These are phyloP conservation scores for Chionis minor DNA, from an alignment of 2,113 vertebrate species.

Conservation along the genomic window DNA sequence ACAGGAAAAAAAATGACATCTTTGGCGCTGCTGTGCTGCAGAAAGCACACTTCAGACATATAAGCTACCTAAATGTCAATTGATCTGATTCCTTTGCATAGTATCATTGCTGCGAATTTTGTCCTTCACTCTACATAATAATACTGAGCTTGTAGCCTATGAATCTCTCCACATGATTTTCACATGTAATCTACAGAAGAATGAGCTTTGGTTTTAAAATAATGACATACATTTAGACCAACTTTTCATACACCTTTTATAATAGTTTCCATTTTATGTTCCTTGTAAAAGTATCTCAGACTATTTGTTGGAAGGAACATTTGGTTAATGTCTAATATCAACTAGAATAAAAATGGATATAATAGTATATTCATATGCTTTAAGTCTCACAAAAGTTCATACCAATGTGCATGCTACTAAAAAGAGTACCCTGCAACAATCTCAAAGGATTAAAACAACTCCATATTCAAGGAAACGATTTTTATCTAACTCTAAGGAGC, in stretches of 20 bases:
- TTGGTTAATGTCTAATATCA: neutral
- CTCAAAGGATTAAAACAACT: neutral
- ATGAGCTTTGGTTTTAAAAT: neutral
- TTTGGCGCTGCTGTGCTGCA: neutral
- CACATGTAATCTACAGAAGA: neutral
- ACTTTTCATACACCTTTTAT: neutral
- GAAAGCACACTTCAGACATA: neutral
- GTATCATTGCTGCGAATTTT: neutral
- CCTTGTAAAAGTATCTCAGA: neutral
- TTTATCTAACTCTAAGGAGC: neutral
- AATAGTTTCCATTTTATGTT: neutral
- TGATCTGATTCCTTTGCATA: neutral
- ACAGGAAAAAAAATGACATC: neutral
- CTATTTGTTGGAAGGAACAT: neutral
- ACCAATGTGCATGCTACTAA: neutral
- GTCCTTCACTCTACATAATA: neutral
- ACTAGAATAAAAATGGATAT: neutral
- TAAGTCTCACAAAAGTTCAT: neutral
- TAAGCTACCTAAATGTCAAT: neutral
- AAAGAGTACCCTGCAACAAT: neutral
- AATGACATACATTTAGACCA: neutral
- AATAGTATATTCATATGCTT: neutral
- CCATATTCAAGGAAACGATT: neutral
- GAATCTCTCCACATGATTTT: neutral
- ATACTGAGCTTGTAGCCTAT: neutral